Conservation (phyloP, 1,140 invertebrate genomes). For the Formica exsecta region DNA sequence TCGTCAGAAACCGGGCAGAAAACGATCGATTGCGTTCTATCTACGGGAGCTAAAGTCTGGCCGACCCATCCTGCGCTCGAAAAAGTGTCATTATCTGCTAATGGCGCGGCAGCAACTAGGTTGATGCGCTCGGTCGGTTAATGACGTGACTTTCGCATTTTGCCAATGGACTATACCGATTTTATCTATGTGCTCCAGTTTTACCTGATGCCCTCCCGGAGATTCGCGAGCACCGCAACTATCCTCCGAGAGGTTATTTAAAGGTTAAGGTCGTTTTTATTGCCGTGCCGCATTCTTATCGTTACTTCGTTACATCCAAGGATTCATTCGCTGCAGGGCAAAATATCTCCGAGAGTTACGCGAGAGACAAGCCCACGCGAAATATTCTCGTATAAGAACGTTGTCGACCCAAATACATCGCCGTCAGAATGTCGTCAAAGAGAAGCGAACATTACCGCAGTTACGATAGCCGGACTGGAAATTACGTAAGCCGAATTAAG, state of each 20-base stretch:
- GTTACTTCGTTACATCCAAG: constrained; percentile 34
- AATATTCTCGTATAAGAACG: constrained; percentile 47
- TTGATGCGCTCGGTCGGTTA: constrained; percentile 69
- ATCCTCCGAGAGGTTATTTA: constrained; percentile 14
- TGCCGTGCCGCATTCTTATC: constrained; percentile 39
- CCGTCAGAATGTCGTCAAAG: constrained; percentile 26
- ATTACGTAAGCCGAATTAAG: constrained; percentile 47
- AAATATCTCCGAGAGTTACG: constrained; percentile 12
- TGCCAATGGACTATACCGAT: constrained; percentile 44
- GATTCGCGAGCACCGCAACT: neutral
- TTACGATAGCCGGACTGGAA: constrained; percentile 20
- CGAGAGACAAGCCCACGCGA: constrained; percentile 16
- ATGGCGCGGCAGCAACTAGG: constrained; percentile 72
- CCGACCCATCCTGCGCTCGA: constrained; percentile 48
- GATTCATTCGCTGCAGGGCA: constrained; percentile 19
- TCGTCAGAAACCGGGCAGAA: constrained; percentile 25
- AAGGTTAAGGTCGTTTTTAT: constrained; percentile 52
- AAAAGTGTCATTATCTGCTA: constrained; percentile 76
- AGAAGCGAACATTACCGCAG: constrained; percentile 10
- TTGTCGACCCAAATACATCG: constrained; percentile 38
- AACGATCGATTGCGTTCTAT: constrained; percentile 68
- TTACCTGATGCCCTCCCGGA: constrained; percentile 49
- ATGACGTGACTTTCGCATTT: constrained; percentile 70
- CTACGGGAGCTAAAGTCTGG: constrained; percentile 39
- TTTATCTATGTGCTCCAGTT: constrained; percentile 62